Conservation (phyloP, 35 echinoderm and acorn worm genomes). For the Apostichopus japonicus region DNA sequence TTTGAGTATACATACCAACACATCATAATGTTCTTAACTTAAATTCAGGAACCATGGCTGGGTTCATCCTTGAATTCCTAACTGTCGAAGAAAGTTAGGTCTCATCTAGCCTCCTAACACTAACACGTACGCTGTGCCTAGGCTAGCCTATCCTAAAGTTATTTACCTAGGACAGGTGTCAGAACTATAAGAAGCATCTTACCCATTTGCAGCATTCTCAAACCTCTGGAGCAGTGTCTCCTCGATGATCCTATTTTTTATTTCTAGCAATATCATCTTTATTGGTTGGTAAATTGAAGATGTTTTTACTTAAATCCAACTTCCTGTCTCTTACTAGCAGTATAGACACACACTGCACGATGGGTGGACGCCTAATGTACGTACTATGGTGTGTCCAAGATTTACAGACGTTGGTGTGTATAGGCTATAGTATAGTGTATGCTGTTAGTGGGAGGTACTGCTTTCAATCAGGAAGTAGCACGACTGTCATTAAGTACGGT, state of each 20-base stretch:
- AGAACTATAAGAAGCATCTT: constrained; percentile 44
- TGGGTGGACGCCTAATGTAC: constrained; percentile 33
- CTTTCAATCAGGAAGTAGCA: neutral
- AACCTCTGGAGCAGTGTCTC: constrained; percentile 78
- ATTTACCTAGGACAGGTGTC: neutral
- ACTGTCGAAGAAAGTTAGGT: too few relatives aligned
- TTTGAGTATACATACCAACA: too few relatives aligned
- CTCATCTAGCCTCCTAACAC: neutral
- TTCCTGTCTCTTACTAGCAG: constrained; percentile 35
- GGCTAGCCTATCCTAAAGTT: neutral
- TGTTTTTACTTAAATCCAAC: neutral
- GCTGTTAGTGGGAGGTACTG: neutral
- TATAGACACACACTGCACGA: neutral
- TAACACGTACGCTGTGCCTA: neutral
- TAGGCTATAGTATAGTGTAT: neutral
- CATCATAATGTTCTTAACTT: too few relatives aligned
- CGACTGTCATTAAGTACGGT: too few relatives aligned
- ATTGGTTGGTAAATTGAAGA: neutral
- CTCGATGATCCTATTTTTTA: constrained; percentile 88
- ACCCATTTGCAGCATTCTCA: constrained; percentile 74
- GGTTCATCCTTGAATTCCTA: too few relatives aligned
- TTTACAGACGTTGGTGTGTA: neutral
- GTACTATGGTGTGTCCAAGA: neutral
- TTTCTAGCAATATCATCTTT: constrained; percentile 92
- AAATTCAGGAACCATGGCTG: too few relatives aligned